Conservation (phyloP, 2,113 vertebrate species). For the Chrysemys picta region DNA sequence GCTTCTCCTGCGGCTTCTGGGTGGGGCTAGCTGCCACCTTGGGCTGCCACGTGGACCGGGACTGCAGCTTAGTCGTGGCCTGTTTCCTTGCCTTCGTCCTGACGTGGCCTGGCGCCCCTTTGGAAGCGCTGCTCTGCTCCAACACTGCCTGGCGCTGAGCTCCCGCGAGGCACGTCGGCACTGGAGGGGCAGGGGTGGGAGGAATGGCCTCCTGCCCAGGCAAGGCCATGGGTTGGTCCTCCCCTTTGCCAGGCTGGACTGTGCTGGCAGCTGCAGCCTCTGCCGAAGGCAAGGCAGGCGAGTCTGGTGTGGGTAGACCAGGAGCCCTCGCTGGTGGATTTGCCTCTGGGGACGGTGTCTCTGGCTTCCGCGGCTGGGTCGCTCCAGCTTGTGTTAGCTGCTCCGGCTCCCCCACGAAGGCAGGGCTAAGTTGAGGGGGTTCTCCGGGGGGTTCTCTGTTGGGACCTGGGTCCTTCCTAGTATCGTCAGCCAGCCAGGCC, state of each 20-base stretch:
- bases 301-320: not conserved
- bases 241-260: not conserved
- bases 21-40: not conserved
- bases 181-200: not conserved
- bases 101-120: not conserved
- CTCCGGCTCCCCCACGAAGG: not conserved
- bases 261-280: not conserved
- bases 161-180: not conserved
- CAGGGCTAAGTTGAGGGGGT: not conserved
- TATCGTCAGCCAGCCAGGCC: not conserved
- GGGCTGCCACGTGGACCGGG: not conserved
- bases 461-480: not conserved
- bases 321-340: not conserved
- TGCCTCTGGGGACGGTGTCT: not conserved
- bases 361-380: not conserved
- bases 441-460: not conserved
- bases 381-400: not conserved
- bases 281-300: not conserved
- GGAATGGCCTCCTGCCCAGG: not conserved
- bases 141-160: not conserved
- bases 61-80: not conserved
- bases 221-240: not conserved
- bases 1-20: not conserved
- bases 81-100: not conserved
- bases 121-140: not conserved